Evolutionary conservation across 2,797 vertebrate species (phyloP).

Genomic region (Eidolon dupreanum): DNA sequence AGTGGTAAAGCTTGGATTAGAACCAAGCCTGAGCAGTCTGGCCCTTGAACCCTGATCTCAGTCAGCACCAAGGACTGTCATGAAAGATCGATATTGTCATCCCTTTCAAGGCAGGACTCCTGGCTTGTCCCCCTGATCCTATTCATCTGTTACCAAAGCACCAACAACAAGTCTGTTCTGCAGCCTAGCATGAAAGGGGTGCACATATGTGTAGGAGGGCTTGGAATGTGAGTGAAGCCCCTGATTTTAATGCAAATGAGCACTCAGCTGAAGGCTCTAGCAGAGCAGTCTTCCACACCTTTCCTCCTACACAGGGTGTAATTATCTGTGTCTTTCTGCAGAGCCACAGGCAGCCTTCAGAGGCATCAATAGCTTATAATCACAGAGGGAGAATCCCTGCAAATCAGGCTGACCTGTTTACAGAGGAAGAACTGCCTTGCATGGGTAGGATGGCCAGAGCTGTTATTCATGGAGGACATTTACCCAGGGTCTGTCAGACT

Average conservation of each 20-base stretch:
- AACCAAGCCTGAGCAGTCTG: background rate
- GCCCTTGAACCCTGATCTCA: background rate
- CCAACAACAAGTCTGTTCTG: background rate
- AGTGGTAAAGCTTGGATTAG: background rate
- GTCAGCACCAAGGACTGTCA: background rate
- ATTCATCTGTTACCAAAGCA: background rate
- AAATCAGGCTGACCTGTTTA: background rate
- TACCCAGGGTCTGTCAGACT: background rate
- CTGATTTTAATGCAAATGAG: constrained; percentile 30
- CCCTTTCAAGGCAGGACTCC: background rate
- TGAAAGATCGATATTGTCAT: background rate
- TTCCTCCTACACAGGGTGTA: background rate
- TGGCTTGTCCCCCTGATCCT: background rate
- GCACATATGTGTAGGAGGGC: accelerated
- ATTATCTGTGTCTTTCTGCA: constrained; percentile 17
- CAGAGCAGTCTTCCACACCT: background rate
- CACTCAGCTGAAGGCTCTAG: background rate
- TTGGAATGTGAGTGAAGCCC: background rate
- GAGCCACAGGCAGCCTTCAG: background rate
- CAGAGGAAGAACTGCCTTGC: background rate
- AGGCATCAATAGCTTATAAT: background rate
- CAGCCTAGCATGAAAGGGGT: background rate
- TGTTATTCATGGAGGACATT: background rate
- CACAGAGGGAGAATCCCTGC: background rate
- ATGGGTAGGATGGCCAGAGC: background rate